Conservation (phyloP, 2,113 vertebrate species). For the Pollachius pollachius region DNA sequence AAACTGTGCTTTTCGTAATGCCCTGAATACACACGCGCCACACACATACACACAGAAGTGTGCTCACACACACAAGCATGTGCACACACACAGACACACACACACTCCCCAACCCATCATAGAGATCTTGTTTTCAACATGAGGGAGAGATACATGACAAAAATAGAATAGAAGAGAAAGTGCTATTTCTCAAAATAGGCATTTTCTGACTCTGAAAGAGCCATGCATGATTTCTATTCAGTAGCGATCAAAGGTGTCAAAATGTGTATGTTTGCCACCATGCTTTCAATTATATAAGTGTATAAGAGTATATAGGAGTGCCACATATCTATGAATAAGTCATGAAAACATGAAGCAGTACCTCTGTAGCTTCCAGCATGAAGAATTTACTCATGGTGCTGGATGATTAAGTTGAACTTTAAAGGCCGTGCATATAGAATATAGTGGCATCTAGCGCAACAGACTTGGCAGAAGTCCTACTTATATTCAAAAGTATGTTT, state of each 20-base stretch:
- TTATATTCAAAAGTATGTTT: too few species aligned
- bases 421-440: too few species aligned
- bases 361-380: constrained; percentile 4
- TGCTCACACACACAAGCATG: too few species aligned
- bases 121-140: constrained; percentile 17
- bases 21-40: constrained; percentile 20
- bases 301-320: neutral
- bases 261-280: neutral
- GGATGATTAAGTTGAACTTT: too few species aligned
- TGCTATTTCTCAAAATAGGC: constrained; percentile 16
- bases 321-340: constrained; percentile 16
- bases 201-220: neutral
- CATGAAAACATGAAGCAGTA: constrained; percentile 3
- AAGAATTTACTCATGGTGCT: constrained; percentile 4
- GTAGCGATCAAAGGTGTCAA: constrained; percentile 14
- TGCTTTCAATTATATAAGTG: neutral
- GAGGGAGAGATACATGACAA: constrained; percentile 17
- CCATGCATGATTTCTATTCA: constrained; percentile 14
- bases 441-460: too few species aligned
- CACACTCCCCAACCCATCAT: constrained; percentile 14
- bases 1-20: constrained; percentile 46
- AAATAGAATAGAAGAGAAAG: constrained; percentile 26
- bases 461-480: too few species aligned
- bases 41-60: too few species aligned
- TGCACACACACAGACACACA: too few species aligned